Evolutionary conservation across 2,797 vertebrate genomes (phyloP).

Genomic region (Micromesistius poutassou): DNA sequence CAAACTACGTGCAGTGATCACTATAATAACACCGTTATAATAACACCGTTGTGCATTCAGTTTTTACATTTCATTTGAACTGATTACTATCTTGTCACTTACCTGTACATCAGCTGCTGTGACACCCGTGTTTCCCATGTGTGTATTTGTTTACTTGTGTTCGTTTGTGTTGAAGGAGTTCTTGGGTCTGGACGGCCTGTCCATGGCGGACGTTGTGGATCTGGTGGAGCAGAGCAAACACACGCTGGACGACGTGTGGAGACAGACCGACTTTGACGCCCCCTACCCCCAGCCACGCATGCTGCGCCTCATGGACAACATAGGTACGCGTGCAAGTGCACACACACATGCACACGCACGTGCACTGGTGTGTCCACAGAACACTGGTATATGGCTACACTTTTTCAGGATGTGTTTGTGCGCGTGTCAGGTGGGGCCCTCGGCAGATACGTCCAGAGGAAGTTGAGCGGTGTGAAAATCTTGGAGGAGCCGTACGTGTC

Average conservation of each 20-base stretch:
- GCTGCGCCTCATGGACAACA: slow-evolving; percentile 84
- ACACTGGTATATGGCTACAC: too few species aligned
- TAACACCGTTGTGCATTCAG: too few species aligned
- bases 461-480: slow-evolving; percentile 78
- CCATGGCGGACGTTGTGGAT: slow-evolving; percentile 84
- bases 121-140: neutral
- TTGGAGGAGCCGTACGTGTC: slow-evolving; percentile 85
- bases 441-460: slow-evolving; percentile 87
- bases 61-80: neutral
- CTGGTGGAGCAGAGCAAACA: slow-evolving; percentile 87
- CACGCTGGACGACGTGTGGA: slow-evolving; percentile 87
- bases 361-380: neutral
- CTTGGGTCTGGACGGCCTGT: slow-evolving; percentile 79
- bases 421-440: slow-evolving; percentile 79
- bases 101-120: neutral
- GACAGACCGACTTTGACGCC: slow-evolving; percentile 85
- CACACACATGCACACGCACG: neutral
- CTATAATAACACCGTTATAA: neutral
- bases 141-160: slow-evolving; percentile 34
- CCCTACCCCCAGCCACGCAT: slow-evolving; percentile 87
- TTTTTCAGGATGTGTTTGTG: neutral
- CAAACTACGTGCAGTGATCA: neutral
- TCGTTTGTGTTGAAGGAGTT: slow-evolving; percentile 75
- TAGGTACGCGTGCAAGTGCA: too few species aligned
- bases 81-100: neutral